phyloP scores from a whole-genome alignment of 2,888 invertebrate species.

The Oligia latruncula region DNA sequence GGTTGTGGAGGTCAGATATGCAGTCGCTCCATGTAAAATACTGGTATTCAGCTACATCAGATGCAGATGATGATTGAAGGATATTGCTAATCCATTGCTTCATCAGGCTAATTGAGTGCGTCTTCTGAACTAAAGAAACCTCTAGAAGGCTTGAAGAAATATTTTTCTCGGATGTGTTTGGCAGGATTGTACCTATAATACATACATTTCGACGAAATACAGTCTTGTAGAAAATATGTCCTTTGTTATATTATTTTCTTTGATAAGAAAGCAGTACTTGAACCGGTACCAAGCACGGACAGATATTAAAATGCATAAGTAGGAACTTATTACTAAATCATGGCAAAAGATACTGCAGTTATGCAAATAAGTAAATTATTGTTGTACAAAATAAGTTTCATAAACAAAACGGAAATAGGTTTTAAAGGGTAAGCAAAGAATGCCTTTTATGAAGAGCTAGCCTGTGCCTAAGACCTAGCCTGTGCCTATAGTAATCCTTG shows the following conservation, averaged over 20 bases:
- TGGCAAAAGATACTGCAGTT: conserved; percentile 45
- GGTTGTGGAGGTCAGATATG: no score
- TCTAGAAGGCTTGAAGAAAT: background rate
- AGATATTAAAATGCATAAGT: conserved; percentile 31
- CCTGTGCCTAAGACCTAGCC: background rate
- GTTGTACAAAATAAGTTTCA: background rate
- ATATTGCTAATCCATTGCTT: background rate
- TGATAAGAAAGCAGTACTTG: background rate
- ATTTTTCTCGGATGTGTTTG: background rate
- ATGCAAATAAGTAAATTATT: conserved; percentile 37
- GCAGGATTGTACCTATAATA: background rate
- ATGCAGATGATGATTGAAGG: background rate
- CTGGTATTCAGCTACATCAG: no score
- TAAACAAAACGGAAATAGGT: background rate
- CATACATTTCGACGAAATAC: background rate
- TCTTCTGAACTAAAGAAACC: background rate
- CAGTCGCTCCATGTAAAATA: no score
- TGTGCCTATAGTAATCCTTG: background rate
- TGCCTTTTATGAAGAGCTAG: background rate
- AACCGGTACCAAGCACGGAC: conserved; percentile 55
- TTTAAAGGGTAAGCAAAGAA: background rate
- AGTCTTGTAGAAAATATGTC: background rate
- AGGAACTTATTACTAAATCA: conserved; percentile 35
- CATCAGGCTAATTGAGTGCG: background rate
- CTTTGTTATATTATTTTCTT: background rate